Evolutionary conservation across 1,140 invertebrate genomes (phyloP), one percentile per base, ranked within the genome.

Genomic region (Caenorhabditis brenneri): DNA sequence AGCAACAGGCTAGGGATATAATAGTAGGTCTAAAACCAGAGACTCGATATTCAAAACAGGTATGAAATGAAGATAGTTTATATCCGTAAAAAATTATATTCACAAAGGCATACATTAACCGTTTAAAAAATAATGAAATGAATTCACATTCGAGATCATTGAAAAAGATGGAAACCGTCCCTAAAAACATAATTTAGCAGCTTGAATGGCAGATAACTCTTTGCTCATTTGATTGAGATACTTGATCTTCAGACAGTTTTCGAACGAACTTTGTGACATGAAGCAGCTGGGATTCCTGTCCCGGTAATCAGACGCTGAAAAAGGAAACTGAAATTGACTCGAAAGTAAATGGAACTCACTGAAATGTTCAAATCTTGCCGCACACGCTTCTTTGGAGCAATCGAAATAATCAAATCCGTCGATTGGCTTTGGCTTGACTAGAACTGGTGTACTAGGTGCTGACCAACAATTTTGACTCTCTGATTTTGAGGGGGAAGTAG

Each of bases 361-460:
- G 24, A 74, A 39, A 12, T n/a, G 1, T 12, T 22, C 12, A n/a
- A 74, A 74, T 74, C 65, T 74, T 12, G 65, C 65, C 29, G 29
- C 12, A 31, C 36, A 74, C 1, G 36, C 65, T 42, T 39, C 36
- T 42, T 74, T 42, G 10, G 36, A 12, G 5, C 19, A 42, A 15
- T 74, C 65, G 9, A 74, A 42, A 22, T 74, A 74, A 24, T 74
- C 65, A n/a, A 74, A 74, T 22, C 36, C 65, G 16, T 19, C n/a
- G n/a, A n/a, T 1, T 42, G 36, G 65, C 15, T 33, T 19, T 24
- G 33, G 33, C 24, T 22, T 2, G 5, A 36, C 60, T 6, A 6
- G 19, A 36, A 36, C 9, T 7, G 3, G n/a, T 1, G 33, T 6
- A 16, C 19, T 33, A 15, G n/a, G n/a, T n/a, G n/a, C n/a, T n/a